Base-by-base conservation (phyloP, 2,888 invertebrate genomes). In the Papilio elwesi region DNA sequence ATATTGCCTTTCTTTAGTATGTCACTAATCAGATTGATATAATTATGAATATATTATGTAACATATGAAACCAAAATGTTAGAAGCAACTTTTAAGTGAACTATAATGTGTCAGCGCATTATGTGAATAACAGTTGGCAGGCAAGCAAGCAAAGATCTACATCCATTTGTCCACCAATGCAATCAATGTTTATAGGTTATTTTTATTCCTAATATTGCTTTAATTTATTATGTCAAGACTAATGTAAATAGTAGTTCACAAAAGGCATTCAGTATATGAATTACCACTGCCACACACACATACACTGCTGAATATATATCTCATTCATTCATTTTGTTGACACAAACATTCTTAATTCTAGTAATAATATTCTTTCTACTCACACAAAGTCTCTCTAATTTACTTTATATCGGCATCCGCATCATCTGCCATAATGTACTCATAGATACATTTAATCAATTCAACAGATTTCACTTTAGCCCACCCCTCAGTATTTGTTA, bases 401-500 rank as follows among this genome's bases (percentile, higher is more conserved):
- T 52, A 72, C 49, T 79, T 81, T 38, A 81, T 79, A 68, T 81
- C 92, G 70, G 86, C 81, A 75, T 92, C 91, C 65, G 85, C 65
- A 73, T 91, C 92, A 83, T 92, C 90, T 71, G 86, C 79, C 86
- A 92, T 86, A 13, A 92, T 90, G 75, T 90, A 90, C 78, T 93
- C 92, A 80, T 92, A 90, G 70, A 93, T 93, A 64, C 82, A 85
- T 79, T 93, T 93, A 7, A 93, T 89, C 48, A 93, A 80, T 68
- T 90, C 88, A 16, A 92, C 89, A 38, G 92, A 92, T 70, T 92
- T 88, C 0, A 93, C 85, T 67, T 86, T 87, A 2, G 84, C 81
- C 93, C 93, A 93, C 0, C 91, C 91, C 12, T 90, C 88, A 49
- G 93, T 93, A 76, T 90, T 90, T 3, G 90, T 91, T 8, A 93